Conservation (phyloP, 2,113 vertebrate species). For the Tachysurus fulvidraco region DNA sequence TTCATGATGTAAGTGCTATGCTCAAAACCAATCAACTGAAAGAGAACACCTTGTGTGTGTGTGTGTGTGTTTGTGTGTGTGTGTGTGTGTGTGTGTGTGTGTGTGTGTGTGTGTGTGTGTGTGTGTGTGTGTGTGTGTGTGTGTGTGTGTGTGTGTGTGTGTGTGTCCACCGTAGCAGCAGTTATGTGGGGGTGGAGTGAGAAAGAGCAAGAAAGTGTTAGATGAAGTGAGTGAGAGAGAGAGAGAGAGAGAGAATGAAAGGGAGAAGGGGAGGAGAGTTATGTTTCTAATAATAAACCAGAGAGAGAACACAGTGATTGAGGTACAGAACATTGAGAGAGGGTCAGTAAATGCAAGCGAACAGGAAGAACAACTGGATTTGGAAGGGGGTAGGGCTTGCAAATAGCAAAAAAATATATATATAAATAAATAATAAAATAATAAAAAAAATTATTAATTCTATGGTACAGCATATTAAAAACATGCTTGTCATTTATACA, state of each 20-base stretch:
- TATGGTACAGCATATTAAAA: not conserved
- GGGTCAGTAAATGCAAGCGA: constrained; percentile 10
- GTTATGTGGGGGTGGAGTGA: constrained; percentile 57
- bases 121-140: not conserved
- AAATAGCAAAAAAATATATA: not conserved
- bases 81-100: constrained; percentile 35
- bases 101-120: constrained; percentile 11
- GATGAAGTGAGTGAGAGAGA: constrained; percentile 45
- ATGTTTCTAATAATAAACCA: constrained; percentile 69
- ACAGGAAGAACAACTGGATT: not conserved
- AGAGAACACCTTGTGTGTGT: constrained; percentile 21
- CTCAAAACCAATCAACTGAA: constrained; percentile 11
- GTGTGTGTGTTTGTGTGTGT: not conserved
- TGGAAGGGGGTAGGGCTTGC: not conserved
- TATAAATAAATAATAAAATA: too few relatives aligned
- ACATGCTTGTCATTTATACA: not conserved
- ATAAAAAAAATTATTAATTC: not conserved
- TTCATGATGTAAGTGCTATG: constrained; percentile 33
- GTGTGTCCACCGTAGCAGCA: constrained; percentile 40
- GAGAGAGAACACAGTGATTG: constrained; percentile 58
- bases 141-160: constrained; percentile 19
- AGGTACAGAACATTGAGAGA: constrained; percentile 56
- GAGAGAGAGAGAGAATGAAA: constrained; percentile 41
- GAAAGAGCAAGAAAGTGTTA: constrained; percentile 40
- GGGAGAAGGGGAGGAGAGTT: constrained; percentile 44